Evolutionary conservation across 2,797 vertebrate genomes (phyloP).

Genomic region (Gadopsis bispinosus): DNA sequence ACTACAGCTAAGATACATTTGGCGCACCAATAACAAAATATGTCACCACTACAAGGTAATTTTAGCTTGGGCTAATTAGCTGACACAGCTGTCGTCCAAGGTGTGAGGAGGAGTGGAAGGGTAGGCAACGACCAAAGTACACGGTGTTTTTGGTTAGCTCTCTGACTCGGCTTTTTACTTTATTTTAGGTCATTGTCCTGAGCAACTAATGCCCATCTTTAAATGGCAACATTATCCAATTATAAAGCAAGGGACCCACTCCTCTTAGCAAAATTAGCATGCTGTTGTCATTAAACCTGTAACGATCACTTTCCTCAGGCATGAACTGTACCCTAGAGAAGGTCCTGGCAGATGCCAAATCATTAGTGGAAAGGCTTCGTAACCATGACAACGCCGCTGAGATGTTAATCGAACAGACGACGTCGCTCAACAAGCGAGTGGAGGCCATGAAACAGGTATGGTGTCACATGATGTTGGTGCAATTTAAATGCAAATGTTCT

Average conservation of each 20-base stretch:
- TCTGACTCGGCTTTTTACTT: not conserved
- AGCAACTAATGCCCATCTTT: not conserved
- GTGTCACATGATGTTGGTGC: not conserved
- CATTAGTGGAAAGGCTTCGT: constrained; percentile 92
- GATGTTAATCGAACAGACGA: constrained; percentile 96
- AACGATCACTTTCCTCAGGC: constrained; percentile 67
- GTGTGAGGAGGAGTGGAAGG: not conserved
- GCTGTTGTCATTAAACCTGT: not conserved
- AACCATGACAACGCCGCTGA: constrained; percentile 97
- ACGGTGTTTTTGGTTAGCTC: rapidly evolving
- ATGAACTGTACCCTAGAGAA: constrained; percentile 97
- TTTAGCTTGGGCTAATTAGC: constrained; percentile 30
- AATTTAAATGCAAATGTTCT: not conserved
- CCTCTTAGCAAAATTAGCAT: not conserved
- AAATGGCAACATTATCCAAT: not conserved
- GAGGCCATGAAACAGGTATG: constrained; percentile 97
- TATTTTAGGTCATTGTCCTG: not conserved
- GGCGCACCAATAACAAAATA: not conserved
- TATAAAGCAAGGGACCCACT: not conserved
- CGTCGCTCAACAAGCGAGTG: constrained; percentile 93
- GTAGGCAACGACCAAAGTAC: not conserved
- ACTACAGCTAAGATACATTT: not conserved
- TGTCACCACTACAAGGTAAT: not conserved
- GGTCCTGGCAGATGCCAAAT: constrained; percentile 95
- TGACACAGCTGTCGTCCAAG: constrained; percentile 35